phyloP scores from a whole-genome alignment of 2,888 invertebrate species.

The Stenichneumon culpator region DNA sequence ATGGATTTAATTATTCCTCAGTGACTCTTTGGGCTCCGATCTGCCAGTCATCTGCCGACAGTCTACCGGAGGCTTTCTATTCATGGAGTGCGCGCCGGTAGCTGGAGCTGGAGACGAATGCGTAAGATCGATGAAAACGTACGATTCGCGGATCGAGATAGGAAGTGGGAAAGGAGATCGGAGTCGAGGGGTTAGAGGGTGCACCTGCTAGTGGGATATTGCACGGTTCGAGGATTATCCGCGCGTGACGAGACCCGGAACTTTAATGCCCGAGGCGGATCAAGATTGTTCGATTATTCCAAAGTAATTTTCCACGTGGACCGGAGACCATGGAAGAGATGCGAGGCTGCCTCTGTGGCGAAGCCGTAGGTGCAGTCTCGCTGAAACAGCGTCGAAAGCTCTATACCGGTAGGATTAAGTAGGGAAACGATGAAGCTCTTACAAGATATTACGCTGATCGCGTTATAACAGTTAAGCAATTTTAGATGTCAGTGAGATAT shows the following conservation, averaged over 20 bases:
- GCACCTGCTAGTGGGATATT: conserved; percentile 45
- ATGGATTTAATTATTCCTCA: background rate
- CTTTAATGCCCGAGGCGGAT: conserved; percentile 63
- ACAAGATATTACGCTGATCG: background rate
- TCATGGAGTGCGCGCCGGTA: background rate
- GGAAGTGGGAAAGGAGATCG: background rate
- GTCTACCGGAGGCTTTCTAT: background rate
- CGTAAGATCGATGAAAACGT: background rate
- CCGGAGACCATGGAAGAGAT: conserved; percentile 4
- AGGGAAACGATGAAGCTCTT: background rate
- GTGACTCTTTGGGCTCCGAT: background rate
- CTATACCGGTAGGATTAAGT: conserved; percentile 1
- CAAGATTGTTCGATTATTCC: conserved; percentile 67
- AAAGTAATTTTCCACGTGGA: conserved; percentile 60
- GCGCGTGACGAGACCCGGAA: conserved; percentile 58
- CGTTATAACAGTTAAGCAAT: conserved; percentile 42
- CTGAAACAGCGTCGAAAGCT: background rate
- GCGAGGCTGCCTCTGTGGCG: conserved; percentile 1
- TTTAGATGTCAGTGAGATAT: background rate
- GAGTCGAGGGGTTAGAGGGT: background rate
- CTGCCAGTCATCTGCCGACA: background rate
- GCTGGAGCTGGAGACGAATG: background rate
- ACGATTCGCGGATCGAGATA: background rate
- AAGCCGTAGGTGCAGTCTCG: background rate
- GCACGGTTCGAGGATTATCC: conserved; percentile 57